phyloP scores from a whole-genome alignment of 1,140 invertebrate species.

The Musca vetustissima region DNA sequence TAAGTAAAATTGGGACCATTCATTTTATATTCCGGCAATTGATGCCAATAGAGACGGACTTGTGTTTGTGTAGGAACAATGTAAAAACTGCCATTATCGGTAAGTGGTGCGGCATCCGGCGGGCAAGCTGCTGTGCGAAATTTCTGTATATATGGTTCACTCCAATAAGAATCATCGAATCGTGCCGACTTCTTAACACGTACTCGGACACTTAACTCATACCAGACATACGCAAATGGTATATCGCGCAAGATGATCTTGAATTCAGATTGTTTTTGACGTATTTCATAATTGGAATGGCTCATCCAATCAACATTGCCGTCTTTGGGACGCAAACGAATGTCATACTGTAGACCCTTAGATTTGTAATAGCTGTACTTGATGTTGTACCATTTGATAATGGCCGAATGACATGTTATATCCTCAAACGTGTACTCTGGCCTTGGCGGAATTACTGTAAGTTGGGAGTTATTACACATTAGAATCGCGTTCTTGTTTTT shows the following conservation, averaged over 20 bases:
- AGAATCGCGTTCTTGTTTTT: background rate
- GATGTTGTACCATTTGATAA: constrained; percentile 18
- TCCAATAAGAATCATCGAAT: constrained; percentile 22
- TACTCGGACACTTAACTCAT: constrained; percentile 25
- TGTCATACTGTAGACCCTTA: constrained; percentile 25
- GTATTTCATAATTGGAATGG: constrained; percentile 13
- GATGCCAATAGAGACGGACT: constrained; percentile 29
- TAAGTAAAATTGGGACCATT: constrained; percentile 29
- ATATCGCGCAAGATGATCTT: constrained; percentile 12
- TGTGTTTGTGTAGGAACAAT: constrained; percentile 26
- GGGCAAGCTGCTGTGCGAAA: constrained; percentile 20
- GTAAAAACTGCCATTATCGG: constrained; percentile 27
- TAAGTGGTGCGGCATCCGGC: constrained; percentile 18
- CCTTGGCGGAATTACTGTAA: constrained; percentile 23
- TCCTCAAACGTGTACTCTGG: constrained; percentile 14
- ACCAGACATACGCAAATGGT: constrained; percentile 24
- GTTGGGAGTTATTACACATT: background rate
- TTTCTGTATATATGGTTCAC: constrained; percentile 15
- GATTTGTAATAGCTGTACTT: constrained; percentile 13
- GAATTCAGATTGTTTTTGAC: background rate
- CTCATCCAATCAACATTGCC: background rate
- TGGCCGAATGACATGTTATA: constrained; percentile 4
- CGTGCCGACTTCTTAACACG: constrained; percentile 13
- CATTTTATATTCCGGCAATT: constrained; percentile 22
- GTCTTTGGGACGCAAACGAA: constrained; percentile 11